phyloP scores from a whole-genome alignment of 2,888 invertebrate species.

The Aleiodes alternator region DNA sequence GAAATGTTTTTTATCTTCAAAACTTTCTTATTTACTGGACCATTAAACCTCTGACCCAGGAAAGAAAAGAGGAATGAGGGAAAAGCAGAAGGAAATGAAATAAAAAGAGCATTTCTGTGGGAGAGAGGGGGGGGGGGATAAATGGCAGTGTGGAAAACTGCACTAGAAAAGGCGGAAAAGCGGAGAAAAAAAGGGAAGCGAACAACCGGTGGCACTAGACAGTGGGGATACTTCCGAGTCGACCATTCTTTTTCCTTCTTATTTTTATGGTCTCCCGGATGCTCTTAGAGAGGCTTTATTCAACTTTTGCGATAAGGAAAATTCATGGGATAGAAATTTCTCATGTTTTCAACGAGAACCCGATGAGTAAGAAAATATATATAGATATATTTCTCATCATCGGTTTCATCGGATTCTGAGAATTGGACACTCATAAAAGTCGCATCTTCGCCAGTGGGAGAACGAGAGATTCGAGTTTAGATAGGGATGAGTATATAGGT shows the following conservation, averaged over 20 bases:
- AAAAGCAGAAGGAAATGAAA: slow-evolving; percentile 24
- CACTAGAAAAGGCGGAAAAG: not conserved
- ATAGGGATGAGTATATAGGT: too few species aligned
- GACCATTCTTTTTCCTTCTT: slow-evolving; percentile 7
- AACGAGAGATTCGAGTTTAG: too few species aligned
- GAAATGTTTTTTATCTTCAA: not conserved
- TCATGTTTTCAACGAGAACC: slow-evolving; percentile 8
- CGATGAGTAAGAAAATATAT: slow-evolving; percentile 6
- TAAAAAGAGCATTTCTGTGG: slow-evolving; percentile 6
- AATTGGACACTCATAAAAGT: too few species aligned
- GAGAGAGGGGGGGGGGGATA: not conserved
- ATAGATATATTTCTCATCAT: too few species aligned
- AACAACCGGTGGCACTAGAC: slow-evolving; percentile 13
- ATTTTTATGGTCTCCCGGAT: slow-evolving; percentile 27
- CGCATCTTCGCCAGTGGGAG: too few species aligned
- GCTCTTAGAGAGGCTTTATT: slow-evolving; percentile 30
- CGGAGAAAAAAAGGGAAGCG: not conserved
- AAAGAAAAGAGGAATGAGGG: not conserved
- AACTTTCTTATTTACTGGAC: slow-evolving; percentile 52
- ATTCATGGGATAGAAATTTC: slow-evolving; percentile 27
- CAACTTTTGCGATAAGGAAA: slow-evolving; percentile 32
- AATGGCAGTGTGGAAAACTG: slow-evolving; percentile 26
- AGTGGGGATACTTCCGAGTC: slow-evolving; percentile 18
- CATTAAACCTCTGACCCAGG: slow-evolving; percentile 46
- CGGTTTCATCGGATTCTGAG: too few species aligned